A percentile compares a stretch with the other conserved stretches of the same genome.
Conservation (phyloP, 2,797 vertebrate genomes). For the Anguilla megastoma region DNA sequence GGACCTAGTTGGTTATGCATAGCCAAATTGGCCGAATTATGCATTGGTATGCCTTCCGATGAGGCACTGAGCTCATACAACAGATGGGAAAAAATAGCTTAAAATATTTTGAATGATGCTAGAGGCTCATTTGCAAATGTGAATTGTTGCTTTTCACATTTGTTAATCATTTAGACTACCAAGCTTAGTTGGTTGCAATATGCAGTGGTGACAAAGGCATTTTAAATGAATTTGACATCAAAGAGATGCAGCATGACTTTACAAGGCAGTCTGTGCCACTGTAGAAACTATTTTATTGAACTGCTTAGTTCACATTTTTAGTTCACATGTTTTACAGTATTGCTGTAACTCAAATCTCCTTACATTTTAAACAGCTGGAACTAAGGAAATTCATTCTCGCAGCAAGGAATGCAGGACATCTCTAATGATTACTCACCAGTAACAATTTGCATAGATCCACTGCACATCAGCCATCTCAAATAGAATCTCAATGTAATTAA, state of each 20-base stretch:
- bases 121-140: not conserved
- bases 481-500: not conserved
- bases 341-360: not conserved
- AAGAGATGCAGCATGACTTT: not conserved
- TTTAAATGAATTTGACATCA: not conserved
- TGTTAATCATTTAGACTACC: not conserved
- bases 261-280: not conserved
- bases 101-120: not conserved
- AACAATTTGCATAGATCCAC: not conserved
- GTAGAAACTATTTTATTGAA: not conserved
- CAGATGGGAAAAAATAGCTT: not conserved
- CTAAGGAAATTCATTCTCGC: not conserved
- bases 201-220: not conserved
- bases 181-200: not conserved
- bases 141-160: not conserved
- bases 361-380: not conserved
- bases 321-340: not conserved
- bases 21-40: not conserved
- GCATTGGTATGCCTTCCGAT: not conserved
- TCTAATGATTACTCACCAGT: not conserved
- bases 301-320: not conserved
- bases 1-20: not conserved
- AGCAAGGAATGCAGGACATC: not conserved
- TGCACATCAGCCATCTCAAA: not conserved
- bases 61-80: not conserved